Evolutionary conservation across 2,113 vertebrate species (phyloP), one percentile per base, ranked within the genome.

Genomic region (Lipophrys pholis): DNA sequence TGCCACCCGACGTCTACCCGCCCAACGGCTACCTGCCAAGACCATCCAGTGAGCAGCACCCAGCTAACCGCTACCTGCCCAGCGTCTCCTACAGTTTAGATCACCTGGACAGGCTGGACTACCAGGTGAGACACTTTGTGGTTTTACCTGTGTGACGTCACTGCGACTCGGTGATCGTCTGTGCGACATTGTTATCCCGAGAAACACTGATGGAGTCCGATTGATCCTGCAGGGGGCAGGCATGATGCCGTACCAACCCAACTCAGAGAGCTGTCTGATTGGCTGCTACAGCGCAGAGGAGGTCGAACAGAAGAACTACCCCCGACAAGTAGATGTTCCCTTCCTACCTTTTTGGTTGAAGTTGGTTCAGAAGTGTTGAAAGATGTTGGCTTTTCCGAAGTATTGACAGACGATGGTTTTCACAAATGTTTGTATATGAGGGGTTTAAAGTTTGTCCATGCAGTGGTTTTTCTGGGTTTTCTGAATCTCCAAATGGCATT

Each of bases 1-100:
- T 90, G 71, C 74, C 89, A 11, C 76, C 87, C 0, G 90, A 90
- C 7, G 61, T 76, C 39, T 89, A 87, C 58, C 16, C 63, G 1
- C 65, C 84, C 66, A 86, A 78, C 6, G 81, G 84, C 41, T 89
- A 87, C 72, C 69, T 84, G 52, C 11, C 72, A 41, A 76, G 78
- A 80, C 21, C 84, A 1, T 65, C 83, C 3, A 70, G 46, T 12
- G 74, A 87, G 11, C 86, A 84, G 40, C 90, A 85, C 3, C 62
- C 21, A 7, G 65, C 60, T n/a, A 72, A 15, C 61, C 71, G 6
- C 75, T 91, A 84, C 86, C 77, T 92, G 51, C 90, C 91, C 16
- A 91, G 86, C 0, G 88, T 92, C 36, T 90, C 90, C 41, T 92
- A 93, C 81, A 90, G 89, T 60, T 58, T 93, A 16, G 92, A 93